Base-by-base conservation (phyloP, 2,797 vertebrate species). In the Yasuhikotakia modesta region DNA sequence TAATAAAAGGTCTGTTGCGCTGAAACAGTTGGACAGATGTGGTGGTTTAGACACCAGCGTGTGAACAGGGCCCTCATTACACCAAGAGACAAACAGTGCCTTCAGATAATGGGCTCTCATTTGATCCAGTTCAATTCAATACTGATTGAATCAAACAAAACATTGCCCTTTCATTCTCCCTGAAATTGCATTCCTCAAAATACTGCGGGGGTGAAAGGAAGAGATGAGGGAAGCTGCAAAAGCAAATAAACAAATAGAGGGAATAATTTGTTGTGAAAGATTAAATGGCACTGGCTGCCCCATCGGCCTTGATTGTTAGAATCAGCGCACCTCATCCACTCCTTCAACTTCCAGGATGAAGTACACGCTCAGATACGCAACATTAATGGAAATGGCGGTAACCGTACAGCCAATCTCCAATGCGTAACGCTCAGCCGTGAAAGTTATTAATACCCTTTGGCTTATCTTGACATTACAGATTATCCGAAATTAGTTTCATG, bases 121-220 rank as follows among this genome's bases (percentile, higher is more conserved):
- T 80, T 78, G 78, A 83, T 78, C 72, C 72, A 81, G 78, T 83
- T 85, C 82, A 82, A 85, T 88, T 89, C 87, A 85, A 68, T 55
- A 53, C 76, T 87, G 88, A 91, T 90, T 90, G 85, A 89, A 91
- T 91, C 87, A 88, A 86, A 89, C 81, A 77, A 80, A 78, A 66
- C 83, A 82, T 80, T 77, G 82, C 84, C 87, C 86, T 88, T 88
- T 83, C 79, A 78, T 84, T 89, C 86, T 84, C 84, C 65, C 63
- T 82, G 61, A 85, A 86, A 84, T 82, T 77, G 78, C 73, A 55
- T 83, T 72, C 63, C 39, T 57, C 71, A 74, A 88, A 85, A 70
- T 67, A 84, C 83, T 87, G 85, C 84, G 77, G 35, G 85, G 32
- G 77, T 64, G 27, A 66, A 78, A 57, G 61, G 1, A 35, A 79